A percentile compares a stretch with the other conserved stretches of the same genome.
phyloP scores from a whole-genome alignment of 2,113 vertebrate species.

The human (Homo sapiens) region GRCh38 chr18:24274001-24274500 shows the following conservation, averaged over 20 bases:
- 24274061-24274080: too few relatives aligned
- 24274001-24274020: too few relatives aligned
- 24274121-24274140: too few relatives aligned
- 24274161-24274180: too few relatives aligned
- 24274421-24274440: conserved; percentile 9
- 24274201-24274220: too few relatives aligned
- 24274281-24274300: background rate
- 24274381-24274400: conserved; percentile 11
- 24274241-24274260: background rate
- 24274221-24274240: too few relatives aligned
- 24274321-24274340: background rate
- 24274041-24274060: too few relatives aligned
- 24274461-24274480: background rate
- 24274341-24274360: background rate
- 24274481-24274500: conserved; percentile 36
- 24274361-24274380: background rate
- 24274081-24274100: too few relatives aligned
- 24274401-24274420: background rate
- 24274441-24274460: background rate
- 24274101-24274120: too few relatives aligned
- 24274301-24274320: background rate
- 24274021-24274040: too few relatives aligned
- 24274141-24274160: too few relatives aligned
- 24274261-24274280: background rate
- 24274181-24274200: too few relatives aligned